A percentile compares a stretch with the other conserved stretches of the same genome.
phyloP scores from a whole-genome alignment of 2,113 vertebrate species.

The Archilochus colubris region DNA sequence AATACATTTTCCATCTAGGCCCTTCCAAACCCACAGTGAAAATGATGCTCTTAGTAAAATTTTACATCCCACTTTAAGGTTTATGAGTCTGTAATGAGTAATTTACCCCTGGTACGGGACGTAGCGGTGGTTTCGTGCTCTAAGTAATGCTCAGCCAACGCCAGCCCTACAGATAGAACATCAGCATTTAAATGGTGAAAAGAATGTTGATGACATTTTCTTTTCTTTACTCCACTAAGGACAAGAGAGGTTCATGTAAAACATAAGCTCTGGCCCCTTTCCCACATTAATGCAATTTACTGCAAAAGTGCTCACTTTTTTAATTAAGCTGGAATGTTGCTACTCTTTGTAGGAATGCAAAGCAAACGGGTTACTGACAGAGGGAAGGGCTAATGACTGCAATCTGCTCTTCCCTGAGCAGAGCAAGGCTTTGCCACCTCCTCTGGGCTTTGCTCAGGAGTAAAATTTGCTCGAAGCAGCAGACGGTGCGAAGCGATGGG shows the following conservation, averaged over 20 bases:
- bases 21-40: neutral
- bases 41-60: slow-evolving; percentile 35
- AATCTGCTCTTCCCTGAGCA: neutral
- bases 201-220: slow-evolving; percentile 68
- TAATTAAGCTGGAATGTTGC: slow-evolving; percentile 60
- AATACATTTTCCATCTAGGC: slow-evolving; percentile 4
- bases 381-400: slow-evolving; percentile 29
- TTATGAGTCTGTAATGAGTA: neutral
- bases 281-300: slow-evolving; percentile 48
- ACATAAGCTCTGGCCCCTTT: slow-evolving; percentile 49
- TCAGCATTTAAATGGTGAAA: slow-evolving; percentile 45
- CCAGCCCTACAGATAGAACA: slow-evolving; percentile 35
- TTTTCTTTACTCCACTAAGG: slow-evolving; percentile 7
- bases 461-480: neutral
- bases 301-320: slow-evolving; percentile 59
- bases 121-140: neutral
- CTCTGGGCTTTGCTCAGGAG: neutral
- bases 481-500: neutral
- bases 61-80: neutral
- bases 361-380: slow-evolving; percentile 17
- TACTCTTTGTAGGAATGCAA: slow-evolving; percentile 43
- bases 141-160: neutral
- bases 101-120: slow-evolving; percentile 30
- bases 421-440: slow-evolving; percentile 23
- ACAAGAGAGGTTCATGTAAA: slow-evolving; percentile 64